Evolutionary conservation across 2,113 vertebrate genomes (phyloP), one percentile per base, ranked within the genome.

Genomic region (Archilochus colubris): DNA sequence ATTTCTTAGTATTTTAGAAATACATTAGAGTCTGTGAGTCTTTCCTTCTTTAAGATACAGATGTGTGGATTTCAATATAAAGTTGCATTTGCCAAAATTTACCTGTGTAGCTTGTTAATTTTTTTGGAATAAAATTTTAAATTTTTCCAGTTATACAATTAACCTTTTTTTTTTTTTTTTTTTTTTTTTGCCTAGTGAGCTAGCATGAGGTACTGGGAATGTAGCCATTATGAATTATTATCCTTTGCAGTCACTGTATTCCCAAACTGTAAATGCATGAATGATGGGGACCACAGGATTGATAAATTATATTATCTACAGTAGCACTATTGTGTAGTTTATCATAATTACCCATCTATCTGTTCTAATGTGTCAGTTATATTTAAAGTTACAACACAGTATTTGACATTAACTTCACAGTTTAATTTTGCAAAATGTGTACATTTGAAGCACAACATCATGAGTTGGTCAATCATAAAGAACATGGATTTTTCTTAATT

Each of bases 21-120:
- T 98, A 99, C 98, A 98, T 98, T 98, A 98, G 98, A 99, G 99
- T 99, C 98, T 99, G 98, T 99, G 98, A 99, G 98, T 99, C 99
- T 99, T 99, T 99, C 97, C 98, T 99, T 99, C 99, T 99, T 98
- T 98, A 99, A 99, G 98, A 99, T 98, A 98, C 98, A 98, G 98
- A 99, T 99, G 98, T 99, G 99, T 99, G 99, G 98, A 98, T 98
- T 99, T 99, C 99, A 99, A 98, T 98, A 99, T 99, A 98, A 99
- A 99, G 99, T 99, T 99, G 99, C 99, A 99, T 99, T 99, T 99
- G 99, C 99, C 99, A 99, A 99, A 99, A 99, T 99, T 99, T 98
- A 99, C 98, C 98, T 98, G 99, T 99, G 99, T 99, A 99, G 99
- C 98, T 98, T 99, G 99, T 99, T 99, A 98, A 98, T 98, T 99